Conservation (phyloP, 2,113 vertebrate genomes). For the Orycteropus afer region DNA sequence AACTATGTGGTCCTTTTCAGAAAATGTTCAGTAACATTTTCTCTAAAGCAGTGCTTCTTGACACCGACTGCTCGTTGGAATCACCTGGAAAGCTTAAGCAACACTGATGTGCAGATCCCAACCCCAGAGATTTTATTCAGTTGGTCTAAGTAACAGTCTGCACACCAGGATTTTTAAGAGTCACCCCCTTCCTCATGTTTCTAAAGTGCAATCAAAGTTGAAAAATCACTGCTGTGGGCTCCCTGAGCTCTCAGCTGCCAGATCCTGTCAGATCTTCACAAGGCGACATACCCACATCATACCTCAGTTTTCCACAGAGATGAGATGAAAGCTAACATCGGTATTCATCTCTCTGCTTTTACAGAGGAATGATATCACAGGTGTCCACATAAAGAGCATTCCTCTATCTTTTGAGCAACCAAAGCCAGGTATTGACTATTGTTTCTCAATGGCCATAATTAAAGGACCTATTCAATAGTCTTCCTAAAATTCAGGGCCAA, state of each 20-base stretch:
- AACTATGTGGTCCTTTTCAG: not conserved
- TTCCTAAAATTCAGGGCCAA: slow-evolving; percentile 18
- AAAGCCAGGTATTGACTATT: not conserved
- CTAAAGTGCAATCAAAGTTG: not conserved
- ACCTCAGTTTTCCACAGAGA: not conserved
- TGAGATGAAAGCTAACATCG: not conserved
- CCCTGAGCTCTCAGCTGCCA: not conserved
- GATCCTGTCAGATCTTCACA: not conserved
- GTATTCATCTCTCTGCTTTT: not conserved
- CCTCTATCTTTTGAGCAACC: slow-evolving; percentile 33
- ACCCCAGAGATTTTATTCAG: not conserved
- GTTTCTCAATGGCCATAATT: not conserved
- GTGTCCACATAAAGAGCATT: not conserved
- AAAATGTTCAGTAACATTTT: not conserved
- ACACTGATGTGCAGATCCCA: not conserved
- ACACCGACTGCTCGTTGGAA: not conserved
- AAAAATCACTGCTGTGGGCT: not conserved
- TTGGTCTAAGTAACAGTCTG: not conserved
- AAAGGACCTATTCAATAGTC: not conserved
- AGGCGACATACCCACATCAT: not conserved
- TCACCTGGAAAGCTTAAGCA: not conserved
- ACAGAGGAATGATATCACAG: not conserved
- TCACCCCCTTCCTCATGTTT: not conserved
- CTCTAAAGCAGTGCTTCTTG: not conserved
- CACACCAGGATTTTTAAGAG: not conserved